Base-by-base conservation (phyloP, 64 coral and sea anemone genomes). In the Orbicella faveolata region DNA sequence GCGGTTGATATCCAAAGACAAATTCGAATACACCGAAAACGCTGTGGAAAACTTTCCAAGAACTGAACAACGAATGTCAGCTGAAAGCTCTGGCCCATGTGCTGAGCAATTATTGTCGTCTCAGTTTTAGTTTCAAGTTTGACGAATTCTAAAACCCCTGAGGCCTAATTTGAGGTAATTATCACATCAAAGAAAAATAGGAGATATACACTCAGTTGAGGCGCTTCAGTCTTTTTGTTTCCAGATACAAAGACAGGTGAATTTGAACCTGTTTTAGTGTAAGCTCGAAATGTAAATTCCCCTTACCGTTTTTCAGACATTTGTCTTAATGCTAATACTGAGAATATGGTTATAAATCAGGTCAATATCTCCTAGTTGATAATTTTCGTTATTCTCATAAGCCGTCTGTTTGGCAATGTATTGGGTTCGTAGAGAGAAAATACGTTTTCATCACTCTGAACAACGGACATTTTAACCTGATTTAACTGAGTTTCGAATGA, bases 111-210 rank as follows among this genome's bases (percentile, higher is more conserved):
- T 83, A 19, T 66, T 41, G 14, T 21, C 16, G 30, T 35, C 16
- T 15, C 35, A 19, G 64, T 51, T 70, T 51, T 23, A 19, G 64
- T 51, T 70, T 51, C 17, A 84, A 72, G 51, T 72, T 70, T 11
- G 23, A 70, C 66, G 39, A 72, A 83, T 66, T 66, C 39, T 41
- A 37, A 83, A 30, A 68, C 36, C 64, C 34, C 36, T 69, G 44
- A 20, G 44, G 61, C 36, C 61, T 68, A 83, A 83, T 68, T 80
- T 83, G 75, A 77, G 15, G 48, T 51, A 77, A 77, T 77, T 51
- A 44, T 16, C 36, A 21, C 39, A 69, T 69, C 20, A 69, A 69
- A 69, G 21, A 9, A 25, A 21, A 69, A 1, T 23, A 69, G 13
- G 54, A 69, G 20, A 25, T 2, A 69, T 41, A 2, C 39, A 26